A percentile compares a stretch with the other conserved stretches of the same genome.
Conservation (phyloP, 2,797 vertebrate species). For the Characodon lateralis region DNA sequence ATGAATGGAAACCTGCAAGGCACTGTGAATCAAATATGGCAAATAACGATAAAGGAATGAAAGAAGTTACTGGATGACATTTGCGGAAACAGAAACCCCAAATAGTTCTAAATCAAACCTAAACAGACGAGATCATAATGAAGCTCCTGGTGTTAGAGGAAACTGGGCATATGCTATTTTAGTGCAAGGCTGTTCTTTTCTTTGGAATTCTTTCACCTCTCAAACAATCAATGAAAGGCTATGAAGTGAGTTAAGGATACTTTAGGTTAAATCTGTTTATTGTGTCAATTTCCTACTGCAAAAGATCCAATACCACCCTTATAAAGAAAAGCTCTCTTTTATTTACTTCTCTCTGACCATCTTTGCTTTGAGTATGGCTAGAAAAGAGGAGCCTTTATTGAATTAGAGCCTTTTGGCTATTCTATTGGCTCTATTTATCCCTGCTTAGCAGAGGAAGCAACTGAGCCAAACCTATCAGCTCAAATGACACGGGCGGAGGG, state of each 20-base stretch:
- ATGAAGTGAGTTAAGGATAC: not conserved
- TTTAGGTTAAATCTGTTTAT: not conserved
- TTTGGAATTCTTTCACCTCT: not conserved
- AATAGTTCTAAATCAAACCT: not conserved
- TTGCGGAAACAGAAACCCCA: not conserved
- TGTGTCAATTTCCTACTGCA: not conserved
- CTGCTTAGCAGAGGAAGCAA: constrained; percentile 38
- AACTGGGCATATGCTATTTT: not conserved
- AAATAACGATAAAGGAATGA: not conserved
- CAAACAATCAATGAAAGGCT: not conserved
- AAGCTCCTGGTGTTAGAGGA: not conserved
- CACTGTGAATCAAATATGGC: not conserved
- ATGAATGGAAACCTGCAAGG: not conserved
- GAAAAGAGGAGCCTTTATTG: constrained; percentile 48
- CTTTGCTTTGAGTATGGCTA: constrained; percentile 41
- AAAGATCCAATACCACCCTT: not conserved
- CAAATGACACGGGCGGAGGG: constrained; percentile 60
- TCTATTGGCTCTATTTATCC: constrained; percentile 1
- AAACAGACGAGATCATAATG: not conserved
- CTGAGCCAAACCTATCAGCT: constrained; percentile 61
- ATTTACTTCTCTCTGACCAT: constrained; percentile 17
- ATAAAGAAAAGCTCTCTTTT: constrained; percentile 15
- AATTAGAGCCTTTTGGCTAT: constrained; percentile 34
- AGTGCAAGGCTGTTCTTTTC: not conserved
- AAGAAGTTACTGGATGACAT: not conserved